A percentile compares a stretch with the other conserved stretches of the same genome.
phyloP scores from a whole-genome alignment of 2,888 invertebrate genomes.

The Drosophila hamatofila region DNA sequence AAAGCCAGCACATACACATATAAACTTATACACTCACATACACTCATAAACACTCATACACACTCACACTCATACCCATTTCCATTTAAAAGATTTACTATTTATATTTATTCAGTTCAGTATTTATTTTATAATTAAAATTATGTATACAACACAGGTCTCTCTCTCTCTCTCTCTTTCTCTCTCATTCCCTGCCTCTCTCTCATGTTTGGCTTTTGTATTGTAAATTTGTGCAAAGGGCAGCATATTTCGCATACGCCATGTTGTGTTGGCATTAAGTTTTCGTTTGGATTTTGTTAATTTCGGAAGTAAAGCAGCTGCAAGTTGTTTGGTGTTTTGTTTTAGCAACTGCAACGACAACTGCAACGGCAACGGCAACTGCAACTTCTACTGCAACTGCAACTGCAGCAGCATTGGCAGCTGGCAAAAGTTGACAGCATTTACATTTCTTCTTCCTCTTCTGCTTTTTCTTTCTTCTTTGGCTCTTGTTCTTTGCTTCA shows the following conservation, averaged over 20 bases:
- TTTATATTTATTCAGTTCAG: slow-evolving; percentile 47
- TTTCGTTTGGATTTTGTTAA: slow-evolving; percentile 59
- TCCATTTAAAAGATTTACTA: slow-evolving; percentile 41
- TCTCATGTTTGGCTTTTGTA: slow-evolving; percentile 17
- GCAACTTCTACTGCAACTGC: slow-evolving; percentile 21
- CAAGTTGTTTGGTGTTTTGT: slow-evolving; percentile 27
- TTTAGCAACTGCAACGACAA: slow-evolving; percentile 32
- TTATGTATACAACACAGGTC: slow-evolving; percentile 6
- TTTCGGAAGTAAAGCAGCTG: slow-evolving; percentile 51
- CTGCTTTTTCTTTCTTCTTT: slow-evolving; percentile 25
- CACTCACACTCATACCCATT: not conserved
- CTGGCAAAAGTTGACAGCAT: slow-evolving; percentile 62
- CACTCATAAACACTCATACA: not conserved
- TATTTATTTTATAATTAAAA: slow-evolving; percentile 51
- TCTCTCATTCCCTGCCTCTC: not conserved
- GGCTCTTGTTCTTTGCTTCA: not conserved
- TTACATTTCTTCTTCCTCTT: slow-evolving; percentile 52
- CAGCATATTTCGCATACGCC: slow-evolving; percentile 62
- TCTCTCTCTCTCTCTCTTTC: not conserved
- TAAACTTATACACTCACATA: not conserved
- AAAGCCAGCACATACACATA: not conserved
- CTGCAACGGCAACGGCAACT: slow-evolving; percentile 31
- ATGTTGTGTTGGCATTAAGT: slow-evolving; percentile 53
- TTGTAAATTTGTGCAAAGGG: slow-evolving; percentile 46
- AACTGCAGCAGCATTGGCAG: slow-evolving; percentile 27